Evolutionary conservation across 1,140 invertebrate species (phyloP).

Genomic region (Tetramorium parvispinum): DNA sequence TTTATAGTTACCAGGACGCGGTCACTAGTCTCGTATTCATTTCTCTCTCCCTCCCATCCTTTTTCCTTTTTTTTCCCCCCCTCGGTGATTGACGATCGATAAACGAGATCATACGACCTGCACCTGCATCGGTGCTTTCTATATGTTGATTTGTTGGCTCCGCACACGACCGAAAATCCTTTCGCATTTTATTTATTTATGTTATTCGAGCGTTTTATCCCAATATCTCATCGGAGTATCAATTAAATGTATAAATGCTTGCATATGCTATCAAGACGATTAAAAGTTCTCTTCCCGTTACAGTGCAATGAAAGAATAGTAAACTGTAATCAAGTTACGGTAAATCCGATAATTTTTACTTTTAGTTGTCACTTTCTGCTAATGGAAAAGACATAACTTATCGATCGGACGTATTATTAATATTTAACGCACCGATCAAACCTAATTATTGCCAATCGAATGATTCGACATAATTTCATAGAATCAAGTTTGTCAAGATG

Average conservation of each 20-base stretch:
- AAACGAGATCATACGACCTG: conserved; percentile 54
- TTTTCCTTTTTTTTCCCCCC: neutral
- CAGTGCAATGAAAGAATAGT: conserved; percentile 32
- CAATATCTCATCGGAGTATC: conserved; percentile 13
- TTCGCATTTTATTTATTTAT: conserved; percentile 19
- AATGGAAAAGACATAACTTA: neutral
- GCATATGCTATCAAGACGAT: neutral
- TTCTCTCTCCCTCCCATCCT: neutral
- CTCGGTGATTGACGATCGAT: conserved; percentile 58
- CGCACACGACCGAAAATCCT: neutral
- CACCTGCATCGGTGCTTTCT: conserved; percentile 17
- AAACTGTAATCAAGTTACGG: conserved; percentile 41
- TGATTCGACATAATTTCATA: conserved; percentile 17
- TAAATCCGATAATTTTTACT: conserved; percentile 22
- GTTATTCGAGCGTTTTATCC: conserved; percentile 27
- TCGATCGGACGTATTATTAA: conserved; percentile 29
- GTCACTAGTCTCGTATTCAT: neutral
- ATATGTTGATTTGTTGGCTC: neutral
- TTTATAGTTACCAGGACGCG: conserved; percentile 55
- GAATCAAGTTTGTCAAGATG: neutral
- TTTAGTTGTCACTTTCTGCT: conserved; percentile 6
- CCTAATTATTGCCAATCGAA: neutral
- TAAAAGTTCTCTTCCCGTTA: conserved; percentile 20
- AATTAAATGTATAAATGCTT: conserved; percentile 46
- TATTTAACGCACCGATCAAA: conserved; percentile 20